These are phyloP conservation scores for Drosophila bipectinata DNA, from an alignment of 1,140 invertebrate species.

Conservation along the genomic window DNA sequence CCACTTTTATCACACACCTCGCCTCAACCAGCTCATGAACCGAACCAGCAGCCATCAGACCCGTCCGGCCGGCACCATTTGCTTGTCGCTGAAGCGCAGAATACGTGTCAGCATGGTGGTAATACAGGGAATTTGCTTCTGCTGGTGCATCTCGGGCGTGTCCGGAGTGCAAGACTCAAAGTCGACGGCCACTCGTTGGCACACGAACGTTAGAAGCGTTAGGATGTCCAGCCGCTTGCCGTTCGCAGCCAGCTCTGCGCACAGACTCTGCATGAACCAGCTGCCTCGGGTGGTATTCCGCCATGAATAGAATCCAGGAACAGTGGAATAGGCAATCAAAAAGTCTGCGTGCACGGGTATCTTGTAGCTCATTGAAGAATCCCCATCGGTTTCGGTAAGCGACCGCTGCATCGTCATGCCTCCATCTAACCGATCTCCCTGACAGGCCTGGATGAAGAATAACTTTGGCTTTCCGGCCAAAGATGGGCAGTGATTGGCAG, in stretches of 20 bases:
- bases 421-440: constrained; percentile 92
- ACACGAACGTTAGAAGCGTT: constrained; percentile 95
- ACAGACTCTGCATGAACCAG: constrained; percentile 98
- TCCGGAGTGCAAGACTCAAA: constrained; percentile 96
- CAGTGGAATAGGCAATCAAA: constrained; percentile 96
- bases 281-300: constrained; percentile 96
- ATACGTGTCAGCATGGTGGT: constrained; percentile 96
- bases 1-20: constrained; percentile 30
- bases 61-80: constrained; percentile 50
- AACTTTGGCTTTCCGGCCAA: constrained; percentile 97
- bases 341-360: constrained; percentile 98
- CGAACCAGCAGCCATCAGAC: constrained; percentile 45
- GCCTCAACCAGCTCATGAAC: constrained; percentile 33
- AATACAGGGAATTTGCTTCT: constrained; percentile 98
- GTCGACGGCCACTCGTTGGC: constrained; percentile 93
- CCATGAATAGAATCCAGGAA: constrained; percentile 97
- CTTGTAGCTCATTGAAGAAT: constrained; percentile 87
- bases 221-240: constrained; percentile 91
- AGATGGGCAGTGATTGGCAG: constrained; percentile 92
- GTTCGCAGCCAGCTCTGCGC: constrained; percentile 90
- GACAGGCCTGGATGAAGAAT: constrained; percentile 97
- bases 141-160: constrained; percentile 92
- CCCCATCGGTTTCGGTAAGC: constrained; percentile 89
- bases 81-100: constrained; percentile 87
- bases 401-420: constrained; percentile 86